Percentiles rank a stretch among this genome's conserved stretches.
phyloP scores from a whole-genome alignment of 2,113 vertebrate species.

The Nothocercus nigrocapillus region DNA sequence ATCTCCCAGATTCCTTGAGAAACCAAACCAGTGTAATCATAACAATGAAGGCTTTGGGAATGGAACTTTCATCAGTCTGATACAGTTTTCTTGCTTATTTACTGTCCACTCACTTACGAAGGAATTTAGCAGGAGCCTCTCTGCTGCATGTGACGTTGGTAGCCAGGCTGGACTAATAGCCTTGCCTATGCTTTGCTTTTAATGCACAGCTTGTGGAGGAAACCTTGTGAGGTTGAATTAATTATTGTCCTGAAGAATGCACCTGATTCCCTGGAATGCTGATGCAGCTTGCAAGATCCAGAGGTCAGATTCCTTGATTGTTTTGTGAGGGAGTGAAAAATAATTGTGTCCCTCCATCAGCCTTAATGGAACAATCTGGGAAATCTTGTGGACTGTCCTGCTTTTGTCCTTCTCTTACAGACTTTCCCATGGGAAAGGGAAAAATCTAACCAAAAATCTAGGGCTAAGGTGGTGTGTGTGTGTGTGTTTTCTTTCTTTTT shows the following conservation, averaged over 20 bases:
- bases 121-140: not conserved
- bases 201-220: not conserved
- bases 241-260: not conserved
- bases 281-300: not conserved
- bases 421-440: conserved; percentile 56
- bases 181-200: not conserved
- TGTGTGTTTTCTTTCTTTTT: not conserved
- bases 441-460: not conserved
- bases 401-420: not conserved
- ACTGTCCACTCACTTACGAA: not conserved
- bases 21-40: not conserved
- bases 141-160: not conserved
- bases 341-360: not conserved
- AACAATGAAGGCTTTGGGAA: not conserved
- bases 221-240: not conserved
- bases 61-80: not conserved
- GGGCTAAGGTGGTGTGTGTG: not conserved
- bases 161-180: not conserved
- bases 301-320: not conserved
- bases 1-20: not conserved
- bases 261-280: not conserved
- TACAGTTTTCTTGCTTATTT: not conserved
- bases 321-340: not conserved
- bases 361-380: not conserved
- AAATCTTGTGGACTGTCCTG: not conserved